Percentiles rank a stretch among this genome's conserved stretches.
phyloP scores from a whole-genome alignment of 2,797 vertebrate species.

The Rhabdomys pumilio region DNA sequence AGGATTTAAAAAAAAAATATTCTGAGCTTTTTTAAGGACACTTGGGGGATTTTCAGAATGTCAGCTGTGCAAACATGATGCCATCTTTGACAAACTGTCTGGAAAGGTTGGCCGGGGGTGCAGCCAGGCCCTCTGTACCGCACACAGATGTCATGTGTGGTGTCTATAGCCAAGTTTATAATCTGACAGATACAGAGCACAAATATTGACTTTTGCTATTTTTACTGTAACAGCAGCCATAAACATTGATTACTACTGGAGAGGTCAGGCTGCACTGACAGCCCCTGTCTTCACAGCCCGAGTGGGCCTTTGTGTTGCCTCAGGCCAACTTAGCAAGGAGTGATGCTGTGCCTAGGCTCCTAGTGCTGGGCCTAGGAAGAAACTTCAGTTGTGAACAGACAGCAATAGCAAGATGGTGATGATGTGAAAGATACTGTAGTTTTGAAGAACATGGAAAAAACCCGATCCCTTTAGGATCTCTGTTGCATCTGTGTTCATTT shows the following conservation, averaged over 20 bases:
- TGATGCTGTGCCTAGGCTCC: not conserved
- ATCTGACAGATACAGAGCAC: conserved; percentile 78
- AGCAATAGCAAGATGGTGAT: conserved; percentile 56
- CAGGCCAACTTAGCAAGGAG: not conserved
- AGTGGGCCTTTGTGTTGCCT: conserved; percentile 58
- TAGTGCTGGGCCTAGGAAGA: not conserved
- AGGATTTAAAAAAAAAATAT: conserved; percentile 81
- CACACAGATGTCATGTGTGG: conserved; percentile 69
- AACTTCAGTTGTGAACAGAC: not conserved
- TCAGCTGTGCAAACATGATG: conserved; percentile 85
- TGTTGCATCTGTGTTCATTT: conserved; percentile 62
- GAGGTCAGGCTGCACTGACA: conserved; percentile 19
- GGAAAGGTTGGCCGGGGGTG: not conserved
- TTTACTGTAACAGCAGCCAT: conserved; percentile 82
- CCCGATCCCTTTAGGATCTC: not conserved
- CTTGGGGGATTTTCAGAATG: conserved; percentile 69
- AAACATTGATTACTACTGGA: conserved; percentile 69
- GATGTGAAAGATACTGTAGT: conserved; percentile 40
- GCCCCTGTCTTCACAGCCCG: conserved; percentile 9
- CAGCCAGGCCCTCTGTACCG: not conserved
- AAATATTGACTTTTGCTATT: conserved; percentile 85
- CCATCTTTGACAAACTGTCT: conserved; percentile 81
- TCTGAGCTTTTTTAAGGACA: conserved; percentile 73
- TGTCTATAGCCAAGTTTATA: conserved; percentile 77
- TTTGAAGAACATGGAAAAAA: not conserved